A percentile compares a stretch with the other conserved stretches of the same genome.
Evolutionary conservation across 1,140 invertebrate species (phyloP).

Genomic region (Cotesia glomerata): DNA sequence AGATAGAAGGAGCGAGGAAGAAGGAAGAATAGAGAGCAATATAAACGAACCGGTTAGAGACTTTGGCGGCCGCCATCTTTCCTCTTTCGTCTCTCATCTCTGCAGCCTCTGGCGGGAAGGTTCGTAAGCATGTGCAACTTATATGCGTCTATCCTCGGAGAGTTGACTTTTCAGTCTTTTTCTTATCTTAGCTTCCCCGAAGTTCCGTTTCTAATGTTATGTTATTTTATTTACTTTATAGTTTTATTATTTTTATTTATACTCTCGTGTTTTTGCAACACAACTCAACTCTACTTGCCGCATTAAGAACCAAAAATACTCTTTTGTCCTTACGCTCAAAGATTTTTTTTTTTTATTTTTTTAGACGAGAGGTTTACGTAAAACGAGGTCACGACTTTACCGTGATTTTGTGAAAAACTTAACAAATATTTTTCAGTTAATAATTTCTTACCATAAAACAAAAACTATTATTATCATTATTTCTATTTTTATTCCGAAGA

Average conservation of each 20-base stretch:
- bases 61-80: slow-evolving; percentile 59
- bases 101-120: slow-evolving; percentile 25
- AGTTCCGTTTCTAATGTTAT: background rate
- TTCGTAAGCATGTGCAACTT: slow-evolving; percentile 9
- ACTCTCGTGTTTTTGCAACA: background rate
- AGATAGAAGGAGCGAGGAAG: slow-evolving; percentile 37
- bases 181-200: background rate
- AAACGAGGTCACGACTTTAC: slow-evolving; percentile 7
- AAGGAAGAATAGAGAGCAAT: slow-evolving; percentile 11
- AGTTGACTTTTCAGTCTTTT: background rate
- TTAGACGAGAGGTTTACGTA: background rate
- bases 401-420: background rate
- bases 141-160: slow-evolving; percentile 8
- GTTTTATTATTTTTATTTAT: background rate
- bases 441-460: too few species aligned
- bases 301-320: slow-evolving; percentile 14
- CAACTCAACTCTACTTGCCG: background rate
- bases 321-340: background rate
- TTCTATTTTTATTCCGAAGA: too few species aligned
- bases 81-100: slow-evolving; percentile 49
- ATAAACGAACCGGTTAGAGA: slow-evolving; percentile 56
- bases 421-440: too few species aligned
- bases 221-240: background rate
- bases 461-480: too few species aligned
- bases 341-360: background rate